Conservation (phyloP, 2,113 vertebrate species). For the Neoarius graeffei region DNA sequence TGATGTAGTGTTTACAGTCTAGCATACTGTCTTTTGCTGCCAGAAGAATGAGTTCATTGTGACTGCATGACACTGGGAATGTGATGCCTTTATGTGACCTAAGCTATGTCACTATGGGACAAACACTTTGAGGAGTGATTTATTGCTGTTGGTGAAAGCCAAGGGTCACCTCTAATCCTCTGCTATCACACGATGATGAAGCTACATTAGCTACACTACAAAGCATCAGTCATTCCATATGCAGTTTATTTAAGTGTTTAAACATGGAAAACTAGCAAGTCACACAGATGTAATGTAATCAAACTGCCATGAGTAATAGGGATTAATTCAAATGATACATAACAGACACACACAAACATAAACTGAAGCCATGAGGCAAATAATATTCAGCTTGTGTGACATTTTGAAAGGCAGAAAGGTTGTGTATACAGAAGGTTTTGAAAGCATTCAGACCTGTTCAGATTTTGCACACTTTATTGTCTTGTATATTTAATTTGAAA, state of each 20-base stretch:
- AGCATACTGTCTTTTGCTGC: background rate
- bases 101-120: slow-evolving; percentile 4
- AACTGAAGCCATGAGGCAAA: slow-evolving; percentile 6
- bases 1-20: background rate
- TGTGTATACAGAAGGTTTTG: background rate
- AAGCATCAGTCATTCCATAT: slow-evolving; percentile 14
- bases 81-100: background rate
- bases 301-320: slow-evolving; percentile 21
- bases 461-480: background rate
- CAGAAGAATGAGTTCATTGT: slow-evolving; percentile 18
- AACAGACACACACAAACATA: slow-evolving; percentile 15
- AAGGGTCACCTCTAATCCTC: background rate
- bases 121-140: slow-evolving; percentile 1
- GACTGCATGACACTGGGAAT: background rate
- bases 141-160: slow-evolving; percentile 8
- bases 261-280: background rate
- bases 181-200: slow-evolving; percentile 1
- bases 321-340: slow-evolving; percentile 1
- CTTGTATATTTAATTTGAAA: background rate
- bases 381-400: background rate
- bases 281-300: background rate
- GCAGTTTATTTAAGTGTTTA: slow-evolving; percentile 4
- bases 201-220: background rate
- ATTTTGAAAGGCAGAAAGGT: background rate
- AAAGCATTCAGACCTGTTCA: background rate